Conservation (phyloP, 2,113 vertebrate genomes). For the Tenebrosternarchus preto region DNA sequence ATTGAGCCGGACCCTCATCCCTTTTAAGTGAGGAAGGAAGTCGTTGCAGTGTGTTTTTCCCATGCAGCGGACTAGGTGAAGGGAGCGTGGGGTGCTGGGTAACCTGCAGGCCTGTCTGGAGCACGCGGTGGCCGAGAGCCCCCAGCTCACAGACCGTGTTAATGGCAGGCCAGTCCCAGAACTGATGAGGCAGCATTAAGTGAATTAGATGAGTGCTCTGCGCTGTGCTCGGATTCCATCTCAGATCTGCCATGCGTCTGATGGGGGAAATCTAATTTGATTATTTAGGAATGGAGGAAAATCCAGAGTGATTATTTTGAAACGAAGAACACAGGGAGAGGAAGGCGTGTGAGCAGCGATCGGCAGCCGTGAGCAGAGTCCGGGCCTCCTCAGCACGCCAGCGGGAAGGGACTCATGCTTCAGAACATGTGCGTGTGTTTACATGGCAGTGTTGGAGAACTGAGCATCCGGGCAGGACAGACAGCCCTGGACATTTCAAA, state of each 20-base stretch:
- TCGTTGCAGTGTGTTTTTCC: constrained; percentile 71
- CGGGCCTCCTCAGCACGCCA: neutral
- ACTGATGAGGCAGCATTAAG: constrained; percentile 63
- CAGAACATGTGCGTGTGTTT: constrained; percentile 3
- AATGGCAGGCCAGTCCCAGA: constrained; percentile 51
- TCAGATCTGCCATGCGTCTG: constrained; percentile 19
- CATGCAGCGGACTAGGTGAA: constrained; percentile 62
- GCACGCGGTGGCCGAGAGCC: constrained; percentile 13
- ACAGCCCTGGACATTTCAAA: neutral
- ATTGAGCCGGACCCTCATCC: constrained; percentile 67
- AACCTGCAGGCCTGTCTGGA: constrained; percentile 49
- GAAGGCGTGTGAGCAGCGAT: neutral
- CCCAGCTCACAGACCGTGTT: constrained; percentile 43
- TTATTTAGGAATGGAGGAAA: constrained; percentile 53
- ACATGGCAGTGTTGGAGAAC: constrained; percentile 18
- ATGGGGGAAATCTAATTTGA: constrained; percentile 50
- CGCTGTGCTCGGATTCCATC: constrained; percentile 56
- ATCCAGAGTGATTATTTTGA: constrained; percentile 56
- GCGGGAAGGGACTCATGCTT: neutral
- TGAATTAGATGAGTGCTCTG: constrained; percentile 62
- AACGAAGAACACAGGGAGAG: constrained; percentile 42
- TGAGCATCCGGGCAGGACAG: neutral
- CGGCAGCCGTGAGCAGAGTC: neutral
- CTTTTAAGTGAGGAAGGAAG: constrained; percentile 78
- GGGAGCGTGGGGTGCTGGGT: constrained; percentile 43